Conservation (phyloP, 2,113 vertebrate species). For the Canis aureus region DNA sequence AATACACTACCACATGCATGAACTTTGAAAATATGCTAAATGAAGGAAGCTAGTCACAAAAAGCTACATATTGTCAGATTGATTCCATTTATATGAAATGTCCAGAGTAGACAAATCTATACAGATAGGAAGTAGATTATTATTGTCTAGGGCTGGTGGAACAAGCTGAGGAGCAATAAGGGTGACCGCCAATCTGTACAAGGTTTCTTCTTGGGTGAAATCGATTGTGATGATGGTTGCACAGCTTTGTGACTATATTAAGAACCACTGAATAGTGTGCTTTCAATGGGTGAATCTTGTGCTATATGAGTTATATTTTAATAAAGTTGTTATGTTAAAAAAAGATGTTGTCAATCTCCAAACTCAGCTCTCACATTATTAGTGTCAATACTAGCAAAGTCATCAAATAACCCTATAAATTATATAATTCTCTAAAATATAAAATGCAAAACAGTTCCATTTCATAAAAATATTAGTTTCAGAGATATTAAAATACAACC, state of each 20-base stretch:
- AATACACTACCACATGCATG: neutral
- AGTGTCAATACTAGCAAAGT: constrained; percentile 15
- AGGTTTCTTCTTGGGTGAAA: neutral
- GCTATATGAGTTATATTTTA: neutral
- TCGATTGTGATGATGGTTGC: neutral
- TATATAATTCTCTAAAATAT: neutral
- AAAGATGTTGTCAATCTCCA: neutral
- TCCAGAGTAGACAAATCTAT: neutral
- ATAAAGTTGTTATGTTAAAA: neutral
- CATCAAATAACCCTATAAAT: neutral
- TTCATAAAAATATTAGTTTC: constrained; percentile 47
- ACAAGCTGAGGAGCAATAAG: neutral
- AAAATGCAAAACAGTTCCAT: neutral
- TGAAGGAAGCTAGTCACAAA: neutral
- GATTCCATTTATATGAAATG: neutral
- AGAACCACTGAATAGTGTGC: neutral
- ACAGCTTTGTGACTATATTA: neutral
- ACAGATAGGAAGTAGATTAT: neutral
- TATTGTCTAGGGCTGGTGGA: neutral
- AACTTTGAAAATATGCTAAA: neutral
- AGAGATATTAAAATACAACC: neutral
- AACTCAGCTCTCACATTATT: neutral
- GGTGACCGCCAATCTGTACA: neutral
- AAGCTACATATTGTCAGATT: neutral
- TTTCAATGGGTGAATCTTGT: constrained; percentile 20